Evolutionary conservation across 2,113 vertebrate genomes (phyloP), one percentile per base, ranked within the genome.

Genomic region (Tiliqua scincoides): DNA sequence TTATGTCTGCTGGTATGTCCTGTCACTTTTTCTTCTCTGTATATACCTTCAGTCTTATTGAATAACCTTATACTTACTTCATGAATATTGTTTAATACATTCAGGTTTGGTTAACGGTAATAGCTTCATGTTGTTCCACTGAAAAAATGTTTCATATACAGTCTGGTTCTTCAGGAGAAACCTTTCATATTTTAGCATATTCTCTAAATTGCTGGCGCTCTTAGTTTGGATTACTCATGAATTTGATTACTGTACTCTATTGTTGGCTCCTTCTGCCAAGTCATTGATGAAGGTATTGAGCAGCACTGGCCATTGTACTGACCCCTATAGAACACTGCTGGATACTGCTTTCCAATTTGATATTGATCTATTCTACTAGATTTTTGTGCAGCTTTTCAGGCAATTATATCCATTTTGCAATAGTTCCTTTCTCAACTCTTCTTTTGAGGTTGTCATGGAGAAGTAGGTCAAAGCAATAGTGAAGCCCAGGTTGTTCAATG

Each of bases 91-190:
- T 48, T 48, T 48, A 48, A 48, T 48, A 5, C 43, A 48, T 48
- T 5, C 43, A 5, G 43, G 43, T 48, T 8, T 48, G 8, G 43
- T 8, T 48, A 48, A 5, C 8, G 43, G 8, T 48, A 48, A 48
- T 48, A 48, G 43, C 43, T 48, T 48, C 43, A 48, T 48, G 43
- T 48, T 48, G n/a, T 48, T 8, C 43, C 43, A 48, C 43, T 5
- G 43, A 48, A 48, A 8, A 48, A 48, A 48, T 48, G 43, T 48
- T 48, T 48, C 43, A 48, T 87, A 74, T 90, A 65, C 82, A 87
- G 43, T 1, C 32, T 70, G 3, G 61, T 1, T 79, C 8, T 70
- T 17, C 48, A 43, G 71, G 37, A 23, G 67, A 79, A 79, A 57
- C 20, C 40, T 57, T 52, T 57, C 27, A 77, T 40, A n/a, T 23